Base-by-base conservation (phyloP, 2,888 invertebrate species). In the Bugula neritina region DNA sequence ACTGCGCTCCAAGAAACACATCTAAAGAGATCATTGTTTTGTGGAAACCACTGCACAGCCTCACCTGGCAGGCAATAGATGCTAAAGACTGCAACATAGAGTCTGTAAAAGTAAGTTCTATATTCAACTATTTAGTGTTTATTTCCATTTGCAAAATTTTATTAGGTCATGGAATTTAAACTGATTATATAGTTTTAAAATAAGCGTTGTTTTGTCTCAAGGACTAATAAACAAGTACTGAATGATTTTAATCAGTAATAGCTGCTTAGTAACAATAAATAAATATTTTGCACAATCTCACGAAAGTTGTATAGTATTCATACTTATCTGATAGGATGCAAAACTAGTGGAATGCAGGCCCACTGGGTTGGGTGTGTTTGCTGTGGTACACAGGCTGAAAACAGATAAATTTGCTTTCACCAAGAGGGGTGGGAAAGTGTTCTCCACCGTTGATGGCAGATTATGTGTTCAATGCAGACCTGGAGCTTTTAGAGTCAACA, bases 311-410 rank as follows among this genome's bases (percentile, higher is more conserved):
- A n/a, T n/a, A n/a, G n/a, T n/a, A n/a, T n/a, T n/a, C n/a, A n/a
- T n/a, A n/a, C n/a, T n/a, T n/a, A n/a, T n/a, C n/a, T n/a, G n/a
- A n/a, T 73, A 81, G 81, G 81, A 82, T 54, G 69, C 77, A 72
- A 78, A 76, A 54, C 81, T 82, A 72, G 78, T 79, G 3, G 80
- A 81, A 71, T 75, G 74, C 0, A 74, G 80, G n/a, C 72, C 77
- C 17, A 69, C 72, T 13, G 71, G 73, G 1, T 75, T 78, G 25
- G 79, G 78, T 1, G 75, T 76, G 29, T 77, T 81, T 72, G 80
- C 77, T 10, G 80, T 79, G 3, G 76, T 81, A 3, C 72, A 78
- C 2, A 70, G 79, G 21, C 72, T 77, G 5, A 78, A 78, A 74
- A 75, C 74, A 52, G 81, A 82, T 58, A 74, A 72, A 0, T 57